These are phyloP conservation scores for Eustalomyia histrio DNA, from an alignment of 2,888 invertebrate species.

Conservation along the genomic window DNA sequence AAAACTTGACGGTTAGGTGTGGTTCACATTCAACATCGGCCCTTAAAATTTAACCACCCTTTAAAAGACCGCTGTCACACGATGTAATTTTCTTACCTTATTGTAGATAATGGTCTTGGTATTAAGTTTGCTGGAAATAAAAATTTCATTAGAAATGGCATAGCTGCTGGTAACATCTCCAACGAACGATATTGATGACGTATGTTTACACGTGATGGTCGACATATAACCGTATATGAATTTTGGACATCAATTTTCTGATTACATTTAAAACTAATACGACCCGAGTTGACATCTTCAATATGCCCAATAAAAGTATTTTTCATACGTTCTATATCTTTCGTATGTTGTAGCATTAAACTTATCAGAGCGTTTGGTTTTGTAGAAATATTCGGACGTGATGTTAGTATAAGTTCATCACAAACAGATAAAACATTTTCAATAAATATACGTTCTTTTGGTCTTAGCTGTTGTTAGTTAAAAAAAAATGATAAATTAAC, in stretches of 20 bases:
- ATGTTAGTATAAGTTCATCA: conserved; percentile 52
- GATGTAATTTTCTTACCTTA: conserved; percentile 26
- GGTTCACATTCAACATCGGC: too few species aligned
- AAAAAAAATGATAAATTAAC: conserved; percentile 10
- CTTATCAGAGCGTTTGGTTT: conserved; percentile 7
- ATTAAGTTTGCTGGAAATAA: conserved; percentile 37
- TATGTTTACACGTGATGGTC: conserved; percentile 71
- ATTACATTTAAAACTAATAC: conserved; percentile 71
- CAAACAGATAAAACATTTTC: conserved; percentile 42
- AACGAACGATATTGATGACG: conserved; percentile 75
- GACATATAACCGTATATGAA: conserved; percentile 69
- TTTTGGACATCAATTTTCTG: conserved; percentile 67
- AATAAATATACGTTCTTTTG: conserved; percentile 32
- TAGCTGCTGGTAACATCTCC: conserved; percentile 60
- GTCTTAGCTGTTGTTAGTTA: conserved; percentile 27
- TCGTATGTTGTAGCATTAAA: conserved; percentile 26
- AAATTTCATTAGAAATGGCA: conserved; percentile 30
- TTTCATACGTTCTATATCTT: conserved; percentile 10
- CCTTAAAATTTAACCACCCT: too few species aligned
- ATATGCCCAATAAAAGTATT: conserved; percentile 37
- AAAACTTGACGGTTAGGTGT: too few species aligned
- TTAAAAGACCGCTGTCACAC: too few species aligned
- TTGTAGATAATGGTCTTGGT: background rate
- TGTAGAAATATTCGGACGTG: conserved; percentile 20
- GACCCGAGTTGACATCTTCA: conserved; percentile 57